Percentiles rank a stretch among this genome's conserved stretches.
Conservation (phyloP, 2,797 vertebrate species). For the Pseudomugil tenellus region DNA sequence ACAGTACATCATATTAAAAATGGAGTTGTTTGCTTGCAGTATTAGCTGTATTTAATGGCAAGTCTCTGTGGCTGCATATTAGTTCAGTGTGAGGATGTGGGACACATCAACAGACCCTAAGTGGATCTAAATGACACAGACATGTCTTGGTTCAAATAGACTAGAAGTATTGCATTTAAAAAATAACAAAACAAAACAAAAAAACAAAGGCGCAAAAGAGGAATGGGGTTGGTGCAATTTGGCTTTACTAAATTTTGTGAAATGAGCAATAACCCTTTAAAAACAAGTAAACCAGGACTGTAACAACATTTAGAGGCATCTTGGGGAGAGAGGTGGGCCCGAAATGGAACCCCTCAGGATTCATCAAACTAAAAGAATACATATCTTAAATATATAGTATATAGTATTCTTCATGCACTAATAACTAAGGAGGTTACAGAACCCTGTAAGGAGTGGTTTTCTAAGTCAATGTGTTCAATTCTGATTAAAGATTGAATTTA, state of each 20-base stretch:
- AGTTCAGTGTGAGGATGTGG: slow-evolving; percentile 19
- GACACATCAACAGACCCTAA: slow-evolving; percentile 26
- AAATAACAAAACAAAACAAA: too few species aligned
- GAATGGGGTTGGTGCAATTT: not conserved
- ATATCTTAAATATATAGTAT: not conserved
- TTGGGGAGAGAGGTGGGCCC: not conserved
- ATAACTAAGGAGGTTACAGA: not conserved
- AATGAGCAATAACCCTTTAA: slow-evolving; percentile 11
- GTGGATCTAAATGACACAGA: slow-evolving; percentile 3
- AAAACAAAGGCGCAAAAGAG: not conserved
- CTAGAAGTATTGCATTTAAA: slow-evolving; percentile 50
- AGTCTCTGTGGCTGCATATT: slow-evolving; percentile 67
- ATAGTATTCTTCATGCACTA: not conserved
- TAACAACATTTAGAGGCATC: not conserved
- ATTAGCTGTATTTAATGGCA: slow-evolving; percentile 45
- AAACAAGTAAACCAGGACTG: not conserved
- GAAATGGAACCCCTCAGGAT: not conserved
- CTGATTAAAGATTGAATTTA: not conserved
- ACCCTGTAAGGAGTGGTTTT: not conserved
- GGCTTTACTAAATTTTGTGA: slow-evolving; percentile 7
- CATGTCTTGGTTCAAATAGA: not conserved
- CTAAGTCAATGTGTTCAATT: not conserved
- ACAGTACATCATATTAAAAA: slow-evolving; percentile 27
- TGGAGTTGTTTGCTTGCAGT: slow-evolving; percentile 44
- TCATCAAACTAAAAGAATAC: not conserved